Conservation (phyloP, 2,113 vertebrate genomes). For the Saguinus midas region DNA sequence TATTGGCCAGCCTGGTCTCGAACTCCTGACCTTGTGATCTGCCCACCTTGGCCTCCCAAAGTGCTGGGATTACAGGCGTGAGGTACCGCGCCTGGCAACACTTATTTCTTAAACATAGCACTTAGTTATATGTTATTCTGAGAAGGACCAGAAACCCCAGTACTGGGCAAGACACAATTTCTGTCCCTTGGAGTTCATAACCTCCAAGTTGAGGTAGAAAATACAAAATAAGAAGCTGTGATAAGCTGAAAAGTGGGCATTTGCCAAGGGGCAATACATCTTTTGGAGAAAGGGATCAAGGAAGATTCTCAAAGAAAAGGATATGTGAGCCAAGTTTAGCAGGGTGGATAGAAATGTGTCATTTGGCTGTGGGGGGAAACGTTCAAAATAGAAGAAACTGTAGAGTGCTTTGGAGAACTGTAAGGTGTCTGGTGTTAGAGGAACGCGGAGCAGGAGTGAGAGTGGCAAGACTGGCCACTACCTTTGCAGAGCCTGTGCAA, state of each 20-base stretch:
- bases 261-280: background rate
- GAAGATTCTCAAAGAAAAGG: background rate
- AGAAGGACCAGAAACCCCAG: background rate
- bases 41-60: too few species aligned
- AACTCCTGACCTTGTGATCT: too few species aligned
- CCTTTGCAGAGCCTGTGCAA: background rate
- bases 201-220: background rate
- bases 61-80: too few species aligned
- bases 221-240: background rate
- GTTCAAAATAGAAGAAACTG: background rate
- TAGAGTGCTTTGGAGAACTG: background rate
- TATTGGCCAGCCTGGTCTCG: too few species aligned
- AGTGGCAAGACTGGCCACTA: fast-evolving
- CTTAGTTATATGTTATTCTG: background rate
- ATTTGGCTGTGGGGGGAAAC: background rate
- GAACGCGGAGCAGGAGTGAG: background rate
- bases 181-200: background rate
- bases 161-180: background rate
- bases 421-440: background rate
- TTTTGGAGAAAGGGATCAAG: background rate
- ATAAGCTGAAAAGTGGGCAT: background rate
- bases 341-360: background rate
- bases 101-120: background rate
- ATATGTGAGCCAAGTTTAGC: background rate
- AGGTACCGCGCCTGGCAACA: too few species aligned